A percentile compares a stretch with the other conserved stretches of the same genome.
phyloP scores from a whole-genome alignment of 2,888 invertebrate genomes.

The Bedellia somnulentella region DNA sequence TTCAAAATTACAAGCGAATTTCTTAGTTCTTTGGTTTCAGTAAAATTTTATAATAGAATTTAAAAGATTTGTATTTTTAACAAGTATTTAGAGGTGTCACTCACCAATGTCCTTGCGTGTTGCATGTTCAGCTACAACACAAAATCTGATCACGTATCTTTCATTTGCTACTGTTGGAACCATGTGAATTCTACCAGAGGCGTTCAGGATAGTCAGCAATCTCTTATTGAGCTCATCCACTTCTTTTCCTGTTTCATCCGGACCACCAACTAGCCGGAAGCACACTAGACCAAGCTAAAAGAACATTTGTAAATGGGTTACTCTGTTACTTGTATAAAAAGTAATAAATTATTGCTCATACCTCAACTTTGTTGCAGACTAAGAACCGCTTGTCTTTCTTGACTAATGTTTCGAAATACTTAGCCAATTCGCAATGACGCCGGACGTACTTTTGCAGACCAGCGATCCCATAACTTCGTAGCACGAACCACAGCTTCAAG shows the following conservation, averaged over 20 bases:
- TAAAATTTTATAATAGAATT: no score
- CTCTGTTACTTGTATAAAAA: slow-evolving; percentile 69
- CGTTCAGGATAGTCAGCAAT: slow-evolving; percentile 88
- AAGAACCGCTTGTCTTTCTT: slow-evolving; percentile 84
- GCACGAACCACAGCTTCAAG: slow-evolving; percentile 96
- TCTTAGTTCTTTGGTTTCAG: no score
- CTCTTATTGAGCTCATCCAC: slow-evolving; percentile 81
- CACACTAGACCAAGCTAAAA: slow-evolving; percentile 85
- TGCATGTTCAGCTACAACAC: slow-evolving; percentile 89
- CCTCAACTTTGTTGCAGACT: slow-evolving; percentile 90
- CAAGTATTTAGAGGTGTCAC: no score
- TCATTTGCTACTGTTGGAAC: slow-evolving; percentile 91
- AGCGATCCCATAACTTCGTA: slow-evolving; percentile 90
- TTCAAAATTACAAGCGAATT: no score
- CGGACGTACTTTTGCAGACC: slow-evolving; percentile 93
- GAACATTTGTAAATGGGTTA: not conserved
- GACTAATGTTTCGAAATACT: slow-evolving; percentile 82
- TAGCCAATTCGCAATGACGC: slow-evolving; percentile 87
- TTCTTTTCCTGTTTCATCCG: slow-evolving; percentile 34
- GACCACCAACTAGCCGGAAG: slow-evolving; percentile 77
- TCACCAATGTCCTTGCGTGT: slow-evolving; percentile 79
- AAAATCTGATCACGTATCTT: slow-evolving; percentile 90
- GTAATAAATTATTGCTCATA: slow-evolving; percentile 21
- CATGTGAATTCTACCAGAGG: slow-evolving; percentile 95
- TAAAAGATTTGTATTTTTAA: no score